Evolutionary conservation across 2,113 vertebrate genomes (phyloP).

Genomic region (Todiramphus chloris): DNA sequence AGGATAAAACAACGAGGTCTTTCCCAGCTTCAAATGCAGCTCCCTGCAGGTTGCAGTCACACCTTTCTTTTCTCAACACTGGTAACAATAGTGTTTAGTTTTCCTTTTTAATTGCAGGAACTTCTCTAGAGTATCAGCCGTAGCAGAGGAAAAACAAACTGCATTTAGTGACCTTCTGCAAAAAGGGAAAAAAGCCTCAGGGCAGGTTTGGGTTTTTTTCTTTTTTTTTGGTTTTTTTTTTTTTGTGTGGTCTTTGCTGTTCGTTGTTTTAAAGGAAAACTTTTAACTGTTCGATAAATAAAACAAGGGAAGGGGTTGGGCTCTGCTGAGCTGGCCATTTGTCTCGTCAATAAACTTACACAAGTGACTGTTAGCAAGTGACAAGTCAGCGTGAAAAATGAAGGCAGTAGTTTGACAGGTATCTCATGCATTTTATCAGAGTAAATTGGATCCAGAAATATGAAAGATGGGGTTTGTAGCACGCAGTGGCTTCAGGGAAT

Average conservation of each 20-base stretch:
- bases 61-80: neutral
- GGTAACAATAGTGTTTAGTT: neutral
- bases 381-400: neutral
- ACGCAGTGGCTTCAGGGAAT: neutral
- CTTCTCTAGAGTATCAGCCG: neutral
- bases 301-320: neutral
- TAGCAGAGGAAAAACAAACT: neutral
- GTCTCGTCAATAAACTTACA: neutral
- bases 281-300: neutral
- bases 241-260: too few relatives aligned
- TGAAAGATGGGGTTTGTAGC: neutral
- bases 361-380: neutral
- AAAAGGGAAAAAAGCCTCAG: constrained; percentile 14
- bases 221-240: too few relatives aligned
- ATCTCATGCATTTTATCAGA: neutral
- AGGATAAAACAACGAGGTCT: neutral
- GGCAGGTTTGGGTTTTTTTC: neutral
- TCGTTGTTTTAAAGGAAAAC: neutral
- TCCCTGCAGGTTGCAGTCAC: neutral
- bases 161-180: neutral
- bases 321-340: neutral
- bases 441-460: neutral
- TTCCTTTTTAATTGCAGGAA: neutral
- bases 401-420: neutral
- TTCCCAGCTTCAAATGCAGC: neutral